Percentiles rank a stretch among this genome's conserved stretches.
Conservation (phyloP, 2,888 invertebrate genomes). For the Cecidostiba fungosa region DNA sequence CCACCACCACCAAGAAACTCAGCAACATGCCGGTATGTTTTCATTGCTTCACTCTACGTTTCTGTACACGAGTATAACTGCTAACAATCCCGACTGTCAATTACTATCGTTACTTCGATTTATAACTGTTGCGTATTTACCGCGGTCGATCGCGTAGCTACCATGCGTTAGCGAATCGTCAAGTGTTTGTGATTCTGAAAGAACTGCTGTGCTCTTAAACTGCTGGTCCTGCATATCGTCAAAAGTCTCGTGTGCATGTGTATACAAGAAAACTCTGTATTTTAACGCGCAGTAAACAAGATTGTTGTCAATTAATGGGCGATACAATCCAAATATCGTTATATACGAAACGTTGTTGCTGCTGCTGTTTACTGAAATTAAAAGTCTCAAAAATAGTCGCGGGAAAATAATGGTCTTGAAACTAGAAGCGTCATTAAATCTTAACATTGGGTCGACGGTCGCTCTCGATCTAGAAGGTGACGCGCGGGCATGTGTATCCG, state of each 20-base stretch:
- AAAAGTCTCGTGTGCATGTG: neutral
- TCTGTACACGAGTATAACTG: slow-evolving; percentile 10
- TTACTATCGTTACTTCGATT: neutral
- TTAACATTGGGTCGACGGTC: slow-evolving; percentile 28
- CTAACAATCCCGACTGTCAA: neutral
- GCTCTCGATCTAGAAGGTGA: slow-evolving; percentile 33
- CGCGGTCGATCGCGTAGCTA: neutral
- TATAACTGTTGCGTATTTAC: neutral
- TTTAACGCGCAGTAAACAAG: neutral
- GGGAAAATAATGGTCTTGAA: slow-evolving; percentile 4
- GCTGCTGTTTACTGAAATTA: slow-evolving; percentile 5
- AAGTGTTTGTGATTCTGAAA: neutral
- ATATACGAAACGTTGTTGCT: neutral
- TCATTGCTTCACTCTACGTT: neutral
- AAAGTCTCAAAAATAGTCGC: slow-evolving; percentile 1
- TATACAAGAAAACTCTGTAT: neutral
- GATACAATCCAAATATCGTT: slow-evolving; percentile 3
- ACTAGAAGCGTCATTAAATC: slow-evolving; percentile 23
- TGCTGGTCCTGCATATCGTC: neutral
- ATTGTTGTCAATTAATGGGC: neutral
- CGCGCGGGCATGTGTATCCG: slow-evolving; percentile 39
- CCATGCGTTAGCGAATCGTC: neutral
- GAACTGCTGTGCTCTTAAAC: neutral
- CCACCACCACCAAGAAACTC: slow-evolving; percentile 58
- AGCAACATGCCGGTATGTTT: slow-evolving; percentile 77